phyloP scores from a whole-genome alignment of 2,888 invertebrate genomes.

The Patella ulyssiponensis region DNA sequence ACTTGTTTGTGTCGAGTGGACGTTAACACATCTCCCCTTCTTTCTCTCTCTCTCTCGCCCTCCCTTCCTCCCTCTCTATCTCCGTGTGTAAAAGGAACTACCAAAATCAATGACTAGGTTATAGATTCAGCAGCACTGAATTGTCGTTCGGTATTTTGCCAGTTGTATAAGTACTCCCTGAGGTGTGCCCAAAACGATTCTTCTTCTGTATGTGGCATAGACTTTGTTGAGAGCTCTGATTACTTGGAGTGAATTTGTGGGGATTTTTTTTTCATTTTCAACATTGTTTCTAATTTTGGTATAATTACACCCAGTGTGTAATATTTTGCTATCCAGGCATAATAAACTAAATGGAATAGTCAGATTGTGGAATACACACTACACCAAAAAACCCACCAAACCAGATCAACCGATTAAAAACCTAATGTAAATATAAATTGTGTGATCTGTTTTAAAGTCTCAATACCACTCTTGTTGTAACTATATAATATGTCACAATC shows the following conservation, averaged over 20 bases:
- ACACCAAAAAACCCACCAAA: background rate
- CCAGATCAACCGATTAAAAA: background rate
- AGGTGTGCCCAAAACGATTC: constrained; percentile 11
- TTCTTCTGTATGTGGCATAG: background rate
- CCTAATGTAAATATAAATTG: background rate
- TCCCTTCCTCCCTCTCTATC: background rate
- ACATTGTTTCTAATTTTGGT: too few relatives aligned
- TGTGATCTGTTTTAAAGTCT: background rate
- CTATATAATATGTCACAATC: too few relatives aligned
- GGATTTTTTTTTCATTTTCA: too few relatives aligned
- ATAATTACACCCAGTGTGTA: too few relatives aligned
- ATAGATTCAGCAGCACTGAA: background rate
- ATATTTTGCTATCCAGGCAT: background rate
- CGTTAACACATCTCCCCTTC: too few relatives aligned
- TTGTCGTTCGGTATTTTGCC: constrained; percentile 6
- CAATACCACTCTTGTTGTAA: too few relatives aligned
- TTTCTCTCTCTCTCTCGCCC: background rate
- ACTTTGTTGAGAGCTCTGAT: too few relatives aligned
- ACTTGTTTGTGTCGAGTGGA: too few relatives aligned
- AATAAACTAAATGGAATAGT: background rate
- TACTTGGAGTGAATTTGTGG: too few relatives aligned
- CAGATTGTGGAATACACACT: background rate
- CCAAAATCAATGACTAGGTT: constrained; percentile 10
- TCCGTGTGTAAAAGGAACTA: constrained; percentile 11
- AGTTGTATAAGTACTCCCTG: background rate